Percentiles rank a stretch among this genome's conserved stretches.
These are phyloP conservation scores for Sepiola atlantica DNA, from an alignment of 2,888 invertebrate species.

Conservation along the genomic window DNA sequence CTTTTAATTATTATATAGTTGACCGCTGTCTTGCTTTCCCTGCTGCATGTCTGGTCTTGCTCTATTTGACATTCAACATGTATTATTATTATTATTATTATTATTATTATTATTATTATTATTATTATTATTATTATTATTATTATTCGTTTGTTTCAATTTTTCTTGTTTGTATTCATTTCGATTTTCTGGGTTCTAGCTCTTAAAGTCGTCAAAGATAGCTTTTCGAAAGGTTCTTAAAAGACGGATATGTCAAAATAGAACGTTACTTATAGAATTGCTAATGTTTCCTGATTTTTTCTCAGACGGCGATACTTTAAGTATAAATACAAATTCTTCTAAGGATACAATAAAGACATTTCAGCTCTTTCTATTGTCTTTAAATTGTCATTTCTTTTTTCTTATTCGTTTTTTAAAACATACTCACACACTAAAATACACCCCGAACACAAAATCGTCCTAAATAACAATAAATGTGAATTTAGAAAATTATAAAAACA, in stretches of 20 bases:
- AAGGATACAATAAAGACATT: conserved; percentile 16
- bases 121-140: too few species aligned
- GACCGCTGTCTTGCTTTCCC: too few species aligned
- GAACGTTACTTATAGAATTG: conserved; percentile 8
- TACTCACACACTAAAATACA: background rate
- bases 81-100: too few species aligned
- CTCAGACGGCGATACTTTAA: background rate
- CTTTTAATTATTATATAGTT: too few species aligned
- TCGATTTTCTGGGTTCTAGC: background rate
- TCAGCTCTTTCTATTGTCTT: background rate
- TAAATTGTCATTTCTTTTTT: background rate
- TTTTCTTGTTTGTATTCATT: background rate
- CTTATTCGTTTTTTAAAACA: background rate
- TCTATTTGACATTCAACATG: too few species aligned
- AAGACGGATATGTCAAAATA: conserved; percentile 18
- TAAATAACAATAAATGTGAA: background rate
- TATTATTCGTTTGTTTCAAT: background rate
- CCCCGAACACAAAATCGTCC: background rate
- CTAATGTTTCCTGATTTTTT: background rate
- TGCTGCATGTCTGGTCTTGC: too few species aligned
- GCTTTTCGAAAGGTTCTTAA: conserved; percentile 2
- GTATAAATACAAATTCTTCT: conserved; percentile 32
- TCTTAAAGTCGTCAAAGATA: conserved; percentile 1
- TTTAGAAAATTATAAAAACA: background rate
- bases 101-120: too few species aligned